Base-by-base conservation (phyloP, 2,113 vertebrate species). In the Plotosus lineatus region DNA sequence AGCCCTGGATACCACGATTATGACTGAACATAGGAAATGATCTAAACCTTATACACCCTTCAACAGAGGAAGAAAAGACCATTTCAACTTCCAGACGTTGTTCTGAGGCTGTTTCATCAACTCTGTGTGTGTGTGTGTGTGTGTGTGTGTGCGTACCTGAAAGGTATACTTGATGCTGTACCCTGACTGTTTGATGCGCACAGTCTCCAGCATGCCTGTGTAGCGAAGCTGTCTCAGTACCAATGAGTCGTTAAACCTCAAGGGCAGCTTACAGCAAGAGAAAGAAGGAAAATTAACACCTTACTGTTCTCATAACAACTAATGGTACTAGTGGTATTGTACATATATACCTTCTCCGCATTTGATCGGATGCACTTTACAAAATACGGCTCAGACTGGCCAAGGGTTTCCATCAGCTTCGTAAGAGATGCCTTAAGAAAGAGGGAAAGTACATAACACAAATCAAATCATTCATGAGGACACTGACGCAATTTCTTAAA, bases 341-440 rank as follows among this genome's bases (percentile, higher is more conserved):
- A 51, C 11, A 50, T 61, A 73, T 82, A 92, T 92, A 99, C 97
- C 97, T 99, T 99, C 75, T 99, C 98, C 0, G 98, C 95, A 1
- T 99, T 99, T 85, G 97, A 99, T 68, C 98, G 96, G 89, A 99
- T 99, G 85, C 98, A 99, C 89, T 99, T 99, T 87, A 99, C 97
- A 93, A 99, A 99, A 91, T 98, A 98, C 0, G 98, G 98, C 90
- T 99, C 97, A 84, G 97, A 96, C 84, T 99, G 97, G 85, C 92
- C 95, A 82, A 99, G 94, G 33, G 98, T 99, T 90, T 99, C 98
- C 98, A 99, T 98, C 83, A 99, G 92, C 83, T 98, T 99, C 86
- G 94, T 98, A 83, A 99, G 95, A 0, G 98, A 99, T 0, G 95
- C 95, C 97, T 99, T 81, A 84, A 10, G 14, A 33, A 15, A 36